Evolutionary conservation across 2,888 invertebrate species (phyloP).

Genomic region (Unio delphinus): DNA sequence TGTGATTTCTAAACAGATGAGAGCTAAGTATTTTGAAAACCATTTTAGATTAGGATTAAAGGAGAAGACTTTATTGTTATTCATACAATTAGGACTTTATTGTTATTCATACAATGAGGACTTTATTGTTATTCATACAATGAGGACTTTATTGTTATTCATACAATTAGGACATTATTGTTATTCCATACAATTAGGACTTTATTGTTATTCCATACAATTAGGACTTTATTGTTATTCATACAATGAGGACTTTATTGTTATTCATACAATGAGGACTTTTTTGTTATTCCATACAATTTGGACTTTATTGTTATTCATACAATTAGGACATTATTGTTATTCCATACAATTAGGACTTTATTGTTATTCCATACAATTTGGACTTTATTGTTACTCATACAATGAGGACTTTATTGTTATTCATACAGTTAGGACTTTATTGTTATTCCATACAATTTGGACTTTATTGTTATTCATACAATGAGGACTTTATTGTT

Average conservation of each 20-base stretch:
- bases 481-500: slow-evolving; percentile 4
- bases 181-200: too few species aligned
- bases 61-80: too few species aligned
- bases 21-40: too few species aligned
- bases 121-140: slow-evolving; percentile 5
- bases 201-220: slow-evolving; percentile 5
- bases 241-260: slow-evolving; percentile 5
- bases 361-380: slow-evolving; percentile 5
- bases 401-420: slow-evolving; percentile 4
- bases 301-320: slow-evolving; percentile 4
- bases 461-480: slow-evolving; percentile 5
- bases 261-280: background rate
- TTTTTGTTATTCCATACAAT: slow-evolving; percentile 5
- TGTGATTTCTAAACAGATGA: too few species aligned
- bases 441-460: slow-evolving; percentile 3
- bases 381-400: slow-evolving; percentile 4
- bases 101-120: too few species aligned
- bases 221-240: slow-evolving; percentile 5
- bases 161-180: too few species aligned
- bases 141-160: slow-evolving; percentile 4
- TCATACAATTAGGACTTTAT: slow-evolving; percentile 5
- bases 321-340: too few species aligned
- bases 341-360: background rate
- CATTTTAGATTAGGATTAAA: too few species aligned
- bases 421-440: background rate